Base-by-base conservation (phyloP, 2,888 invertebrate species). In the Drosophila prostipennis region DNA sequence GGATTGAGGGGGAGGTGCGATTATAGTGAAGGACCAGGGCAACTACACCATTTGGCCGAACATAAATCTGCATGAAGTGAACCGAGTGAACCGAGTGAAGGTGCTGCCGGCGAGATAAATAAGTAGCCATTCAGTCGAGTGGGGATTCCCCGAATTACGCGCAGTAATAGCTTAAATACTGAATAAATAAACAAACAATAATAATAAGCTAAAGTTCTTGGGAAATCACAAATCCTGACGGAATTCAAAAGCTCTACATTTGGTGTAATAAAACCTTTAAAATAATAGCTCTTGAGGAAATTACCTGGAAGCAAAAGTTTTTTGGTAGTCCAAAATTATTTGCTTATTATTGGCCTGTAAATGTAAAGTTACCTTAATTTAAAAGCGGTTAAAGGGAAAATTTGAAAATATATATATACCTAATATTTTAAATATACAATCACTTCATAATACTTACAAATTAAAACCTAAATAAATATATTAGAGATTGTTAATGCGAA, bases 51-150 rank as follows among this genome's bases (percentile, higher is more conserved):
- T 63, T 65, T 69, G 77, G 52, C 52, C 72, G 59, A 64, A 72
- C 76, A 73, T 74, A 74, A 80, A 80, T 82, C 82, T 78, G 76
- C 76, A 80, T 79, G 67, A 71, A 77, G 37, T 32, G 53, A 67
- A 53, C 19, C 67, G 64, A 77, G 37, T 32, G 37, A 67, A 53
- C 19, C 67, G 64, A 67, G 57, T 23, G 55, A 49, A 64, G 63
- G 59, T 55, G 64, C 53, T 52, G 65, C 72, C 56, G 14, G 11
- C 40, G 19, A 40, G 64, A 55, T 40, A 63, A 45, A 72, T 71
- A 63, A 64, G 55, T 72, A 56, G 71, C 64, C 51, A 52, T 42
- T 52, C 45, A 67, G 34, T 67, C 45, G n/a, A 11, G 46, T 65
- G 14, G 42, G 64, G 43, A 61, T 40, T 42, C 40, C 63, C 40